These are phyloP conservation scores for Atta texana DNA, from an alignment of 1,140 invertebrate species.

Conservation along the genomic window DNA sequence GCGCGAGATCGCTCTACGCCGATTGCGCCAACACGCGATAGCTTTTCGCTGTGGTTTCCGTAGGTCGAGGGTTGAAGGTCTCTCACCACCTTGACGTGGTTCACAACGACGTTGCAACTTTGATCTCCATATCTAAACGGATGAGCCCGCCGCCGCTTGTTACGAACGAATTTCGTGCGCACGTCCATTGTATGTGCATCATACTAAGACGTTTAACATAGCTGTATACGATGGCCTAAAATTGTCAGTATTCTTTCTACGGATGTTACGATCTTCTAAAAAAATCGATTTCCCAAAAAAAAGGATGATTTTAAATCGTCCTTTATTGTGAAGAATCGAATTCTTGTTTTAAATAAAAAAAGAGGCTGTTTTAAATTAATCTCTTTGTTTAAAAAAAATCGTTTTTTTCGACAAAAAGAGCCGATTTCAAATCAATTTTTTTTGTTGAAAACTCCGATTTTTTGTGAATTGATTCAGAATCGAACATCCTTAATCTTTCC, in stretches of 20 bases:
- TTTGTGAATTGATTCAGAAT: too few relatives aligned
- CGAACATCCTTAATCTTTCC: not conserved
- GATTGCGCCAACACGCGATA: slow-evolving; percentile 70
- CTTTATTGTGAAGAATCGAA: too few relatives aligned
- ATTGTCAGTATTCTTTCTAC: not conserved
- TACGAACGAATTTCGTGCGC: slow-evolving; percentile 4
- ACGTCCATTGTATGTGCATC: not conserved
- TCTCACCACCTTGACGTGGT: slow-evolving; percentile 33
- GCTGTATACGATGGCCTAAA: not conserved
- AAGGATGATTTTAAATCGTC: too few relatives aligned
- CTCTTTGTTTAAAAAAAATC: too few relatives aligned
- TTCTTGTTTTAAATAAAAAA: too few relatives aligned
- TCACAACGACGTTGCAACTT: slow-evolving; percentile 48
- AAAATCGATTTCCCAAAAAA: too few relatives aligned
- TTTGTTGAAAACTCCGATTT: too few relatives aligned
- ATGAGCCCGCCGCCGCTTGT: not conserved
- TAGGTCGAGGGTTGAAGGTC: slow-evolving; percentile 80
- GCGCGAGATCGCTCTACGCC: slow-evolving; percentile 56
- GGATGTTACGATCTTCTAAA: too few relatives aligned
- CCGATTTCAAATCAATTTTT: too few relatives aligned
- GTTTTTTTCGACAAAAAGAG: too few relatives aligned
- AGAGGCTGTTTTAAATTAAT: too few relatives aligned
- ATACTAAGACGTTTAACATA: not conserved
- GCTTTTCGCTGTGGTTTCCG: slow-evolving; percentile 55
- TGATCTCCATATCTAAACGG: slow-evolving; percentile 42